Conservation (phyloP, 2,888 invertebrate species). For the Dinocampus coccinellae region DNA sequence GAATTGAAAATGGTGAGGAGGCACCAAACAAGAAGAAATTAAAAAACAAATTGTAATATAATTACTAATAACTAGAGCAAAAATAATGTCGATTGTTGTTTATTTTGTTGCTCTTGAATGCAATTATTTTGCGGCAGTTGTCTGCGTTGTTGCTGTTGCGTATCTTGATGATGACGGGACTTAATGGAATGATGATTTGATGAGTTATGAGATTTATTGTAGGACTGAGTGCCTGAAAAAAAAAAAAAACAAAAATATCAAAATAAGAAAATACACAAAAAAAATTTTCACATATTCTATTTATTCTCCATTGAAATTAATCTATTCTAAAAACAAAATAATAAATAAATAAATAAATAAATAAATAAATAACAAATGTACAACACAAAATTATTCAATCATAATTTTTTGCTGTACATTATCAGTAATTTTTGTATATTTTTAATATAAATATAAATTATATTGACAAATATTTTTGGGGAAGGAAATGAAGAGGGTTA, state of each 20-base stretch:
- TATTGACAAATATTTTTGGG: neutral
- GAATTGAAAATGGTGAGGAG: neutral
- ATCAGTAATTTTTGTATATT: too few species aligned
- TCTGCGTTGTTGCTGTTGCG: slow-evolving; percentile 58
- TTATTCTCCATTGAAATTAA: neutral
- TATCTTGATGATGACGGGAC: slow-evolving; percentile 55
- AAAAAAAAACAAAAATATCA: slow-evolving; percentile 43
- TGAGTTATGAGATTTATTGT: slow-evolving; percentile 63
- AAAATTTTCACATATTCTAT: slow-evolving; percentile 29
- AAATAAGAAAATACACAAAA: slow-evolving; percentile 36
- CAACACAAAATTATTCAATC: slow-evolving; percentile 3
- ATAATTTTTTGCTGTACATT: too few species aligned
- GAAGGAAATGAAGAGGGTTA: neutral
- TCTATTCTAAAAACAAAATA: slow-evolving; percentile 26
- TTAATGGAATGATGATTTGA: slow-evolving; percentile 68
- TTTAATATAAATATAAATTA: too few species aligned
- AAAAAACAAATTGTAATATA: neutral
- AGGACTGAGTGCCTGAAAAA: slow-evolving; percentile 63
- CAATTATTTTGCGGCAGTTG: slow-evolving; percentile 60
- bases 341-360: neutral
- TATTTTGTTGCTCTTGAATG: slow-evolving; percentile 53
- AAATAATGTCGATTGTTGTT: slow-evolving; percentile 37
- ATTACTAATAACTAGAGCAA: neutral
- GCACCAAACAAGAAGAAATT: neutral
- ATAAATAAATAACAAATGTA: too few species aligned